phyloP scores from a whole-genome alignment of 37 sponge, comb jelly and placozoan species.

The Oopsacas minuta region DNA sequence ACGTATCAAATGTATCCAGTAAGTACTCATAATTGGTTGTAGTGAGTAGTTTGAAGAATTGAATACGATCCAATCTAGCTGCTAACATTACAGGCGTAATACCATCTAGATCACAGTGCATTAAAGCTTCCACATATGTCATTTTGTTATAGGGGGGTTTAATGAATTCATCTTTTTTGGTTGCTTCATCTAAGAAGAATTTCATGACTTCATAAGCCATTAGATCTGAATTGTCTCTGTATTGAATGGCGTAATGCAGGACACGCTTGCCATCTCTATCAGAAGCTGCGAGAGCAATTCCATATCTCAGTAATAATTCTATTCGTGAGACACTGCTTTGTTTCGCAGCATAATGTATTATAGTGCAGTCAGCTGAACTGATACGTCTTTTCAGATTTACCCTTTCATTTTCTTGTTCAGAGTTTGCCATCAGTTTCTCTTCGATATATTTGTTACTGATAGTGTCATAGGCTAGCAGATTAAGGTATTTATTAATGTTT shows the following conservation, averaged over 20 bases:
- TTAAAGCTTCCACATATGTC: neutral
- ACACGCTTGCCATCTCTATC: conserved; percentile 12
- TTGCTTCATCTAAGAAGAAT: neutral
- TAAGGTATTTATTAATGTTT: neutral
- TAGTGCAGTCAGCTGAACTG: neutral
- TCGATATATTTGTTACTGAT: neutral
- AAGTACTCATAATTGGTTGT: neutral
- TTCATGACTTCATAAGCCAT: too few species aligned
- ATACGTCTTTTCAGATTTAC: neutral
- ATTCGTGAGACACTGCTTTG: conserved; percentile 1
- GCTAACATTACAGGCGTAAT: neutral
- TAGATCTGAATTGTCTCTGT: neutral
- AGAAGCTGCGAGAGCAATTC: neutral
- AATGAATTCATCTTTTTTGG: neutral
- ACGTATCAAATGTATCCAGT: neutral
- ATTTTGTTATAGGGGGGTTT: neutral
- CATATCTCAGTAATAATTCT: neutral
- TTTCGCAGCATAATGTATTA: conserved; percentile 6
- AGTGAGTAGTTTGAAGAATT: neutral
- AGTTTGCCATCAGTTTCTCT: neutral
- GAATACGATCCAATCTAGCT: neutral
- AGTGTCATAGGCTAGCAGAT: neutral
- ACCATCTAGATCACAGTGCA: neutral
- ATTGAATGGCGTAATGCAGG: neutral
- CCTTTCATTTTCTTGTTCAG: neutral